Evolutionary conservation across 2,888 invertebrate genomes (phyloP).

Genomic region (Macropis europaea): DNA sequence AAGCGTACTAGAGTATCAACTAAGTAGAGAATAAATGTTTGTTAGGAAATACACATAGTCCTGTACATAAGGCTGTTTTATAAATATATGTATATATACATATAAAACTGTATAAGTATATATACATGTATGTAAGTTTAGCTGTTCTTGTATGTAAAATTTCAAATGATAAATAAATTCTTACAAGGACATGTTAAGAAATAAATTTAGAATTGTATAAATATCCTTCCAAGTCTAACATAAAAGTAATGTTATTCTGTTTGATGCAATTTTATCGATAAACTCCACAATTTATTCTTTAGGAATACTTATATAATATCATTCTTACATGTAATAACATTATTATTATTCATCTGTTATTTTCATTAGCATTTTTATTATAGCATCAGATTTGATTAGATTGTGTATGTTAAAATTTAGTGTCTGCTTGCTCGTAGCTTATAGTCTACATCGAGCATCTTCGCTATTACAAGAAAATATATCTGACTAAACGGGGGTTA

Average conservation of each 20-base stretch:
- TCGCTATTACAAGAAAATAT: conserved; percentile 68
- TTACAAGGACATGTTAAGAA: not conserved
- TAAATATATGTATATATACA: conserved; percentile 17
- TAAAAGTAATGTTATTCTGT: not conserved
- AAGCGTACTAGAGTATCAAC: conserved; percentile 96
- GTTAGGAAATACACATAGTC: conserved; percentile 10
- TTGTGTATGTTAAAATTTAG: conserved; percentile 40
- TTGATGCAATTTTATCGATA: conserved; percentile 59
- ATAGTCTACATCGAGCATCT: conserved; percentile 63
- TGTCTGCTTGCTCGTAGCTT: conserved; percentile 49
- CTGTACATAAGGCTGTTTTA: conserved; percentile 3
- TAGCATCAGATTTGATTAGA: conserved; percentile 63
- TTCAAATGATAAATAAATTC: conserved; percentile 11
- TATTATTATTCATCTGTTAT: conserved; percentile 32
- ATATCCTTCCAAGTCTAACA: not conserved
- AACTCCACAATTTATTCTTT: conserved; percentile 72
- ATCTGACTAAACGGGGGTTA: conserved; percentile 24
- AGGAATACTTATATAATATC: conserved; percentile 72
- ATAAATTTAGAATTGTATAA: not conserved
- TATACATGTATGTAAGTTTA: conserved; percentile 11
- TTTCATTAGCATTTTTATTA: conserved; percentile 66
- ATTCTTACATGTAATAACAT: conserved; percentile 64
- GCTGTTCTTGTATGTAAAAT: conserved; percentile 14
- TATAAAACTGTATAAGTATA: not conserved
- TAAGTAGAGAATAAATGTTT: conserved; percentile 84